phyloP scores from a whole-genome alignment of 2,888 invertebrate genomes.

The Muschampia plurimacula region DNA sequence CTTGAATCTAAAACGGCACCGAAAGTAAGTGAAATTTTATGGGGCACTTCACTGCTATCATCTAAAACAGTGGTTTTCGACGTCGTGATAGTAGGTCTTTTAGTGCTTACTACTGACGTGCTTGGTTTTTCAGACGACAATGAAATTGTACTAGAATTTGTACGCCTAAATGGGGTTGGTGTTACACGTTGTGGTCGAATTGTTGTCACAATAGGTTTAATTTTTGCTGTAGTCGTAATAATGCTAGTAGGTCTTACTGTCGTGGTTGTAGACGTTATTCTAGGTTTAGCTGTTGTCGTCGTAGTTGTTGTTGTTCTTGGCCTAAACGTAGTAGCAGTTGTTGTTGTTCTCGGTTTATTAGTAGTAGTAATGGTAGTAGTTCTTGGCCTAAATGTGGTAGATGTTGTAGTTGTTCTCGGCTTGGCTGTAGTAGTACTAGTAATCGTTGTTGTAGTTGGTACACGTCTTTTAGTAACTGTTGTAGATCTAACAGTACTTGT shows the following conservation, averaged over 20 bases:
- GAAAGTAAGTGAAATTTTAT: conserved; percentile 23
- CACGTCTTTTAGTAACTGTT: conserved; percentile 18
- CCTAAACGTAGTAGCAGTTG: conserved; percentile 41
- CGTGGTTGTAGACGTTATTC: conserved; percentile 47
- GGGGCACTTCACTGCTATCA: conserved; percentile 33
- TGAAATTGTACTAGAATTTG: conserved; percentile 40
- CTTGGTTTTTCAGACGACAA: conserved; percentile 39
- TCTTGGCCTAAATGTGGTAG: conserved; percentile 48
- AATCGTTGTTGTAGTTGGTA: conserved; percentile 46
- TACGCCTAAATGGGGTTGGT: conserved; percentile 39
- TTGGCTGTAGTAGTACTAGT: conserved; percentile 47
- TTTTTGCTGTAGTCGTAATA: conserved; percentile 46
- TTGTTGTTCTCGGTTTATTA: conserved; percentile 46
- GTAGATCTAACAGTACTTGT: conserved; percentile 33
- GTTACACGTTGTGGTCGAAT: conserved; percentile 41
- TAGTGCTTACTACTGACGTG: conserved; percentile 14
- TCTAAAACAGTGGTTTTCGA: background rate
- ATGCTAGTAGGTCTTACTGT: conserved; percentile 47
- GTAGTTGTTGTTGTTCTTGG: conserved; percentile 45
- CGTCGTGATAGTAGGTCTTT: conserved; percentile 20
- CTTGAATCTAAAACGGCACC: conserved; percentile 44
- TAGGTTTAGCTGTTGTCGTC: conserved; percentile 48
- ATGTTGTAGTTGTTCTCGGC: conserved; percentile 45
- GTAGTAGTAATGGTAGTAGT: conserved; percentile 49
- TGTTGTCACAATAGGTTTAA: conserved; percentile 46